These are phyloP conservation scores for Luidia sarsii DNA, from an alignment of 53 echinoderm and acorn worm genomes.

Conservation along the genomic window DNA sequence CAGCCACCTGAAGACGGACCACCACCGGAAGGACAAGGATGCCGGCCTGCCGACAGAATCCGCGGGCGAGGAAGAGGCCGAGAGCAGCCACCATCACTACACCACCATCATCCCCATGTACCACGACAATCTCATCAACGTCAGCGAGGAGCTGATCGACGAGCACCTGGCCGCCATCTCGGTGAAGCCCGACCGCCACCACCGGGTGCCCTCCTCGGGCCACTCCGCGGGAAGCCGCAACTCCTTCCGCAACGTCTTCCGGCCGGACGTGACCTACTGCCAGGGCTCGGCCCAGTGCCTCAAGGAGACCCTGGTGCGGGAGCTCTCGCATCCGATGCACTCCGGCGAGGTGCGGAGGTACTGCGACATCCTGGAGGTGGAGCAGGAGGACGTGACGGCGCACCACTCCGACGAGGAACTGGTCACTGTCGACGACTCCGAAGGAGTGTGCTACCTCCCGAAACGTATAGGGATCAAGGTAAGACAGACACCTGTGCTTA, in stretches of 20 bases:
- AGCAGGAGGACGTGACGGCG: conserved; percentile 68
- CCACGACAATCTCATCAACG: conserved; percentile 58
- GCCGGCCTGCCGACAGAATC: neutral
- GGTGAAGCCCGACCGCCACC: conserved; percentile 62
- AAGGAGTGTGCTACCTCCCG: conserved; percentile 88
- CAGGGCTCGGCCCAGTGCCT: conserved; percentile 75
- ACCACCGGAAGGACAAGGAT: conserved; percentile 9
- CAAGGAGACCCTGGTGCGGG: conserved; percentile 56
- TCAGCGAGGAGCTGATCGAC: conserved; percentile 68
- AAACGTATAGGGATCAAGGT: conserved; percentile 44
- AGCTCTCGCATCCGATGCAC: conserved; percentile 31
- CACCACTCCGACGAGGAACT: conserved; percentile 76
- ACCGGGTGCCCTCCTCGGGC: conserved; percentile 31
- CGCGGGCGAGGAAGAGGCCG: conserved; percentile 16
- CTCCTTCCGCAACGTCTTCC: conserved; percentile 87
- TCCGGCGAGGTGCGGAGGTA: conserved; percentile 19
- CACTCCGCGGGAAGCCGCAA: conserved; percentile 65
- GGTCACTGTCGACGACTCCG: conserved; percentile 67
- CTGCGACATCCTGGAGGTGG: conserved; percentile 40
- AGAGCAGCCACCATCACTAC: conserved; percentile 56
- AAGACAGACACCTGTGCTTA: too few species aligned
- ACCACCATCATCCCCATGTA: conserved; percentile 65
- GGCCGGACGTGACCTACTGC: conserved; percentile 92
- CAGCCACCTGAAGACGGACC: neutral
- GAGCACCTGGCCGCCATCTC: conserved; percentile 82